Conservation (phyloP, 37 sponge, comb jelly and placozoan genomes). For the Chondrilla cf. caribensis region DNA sequence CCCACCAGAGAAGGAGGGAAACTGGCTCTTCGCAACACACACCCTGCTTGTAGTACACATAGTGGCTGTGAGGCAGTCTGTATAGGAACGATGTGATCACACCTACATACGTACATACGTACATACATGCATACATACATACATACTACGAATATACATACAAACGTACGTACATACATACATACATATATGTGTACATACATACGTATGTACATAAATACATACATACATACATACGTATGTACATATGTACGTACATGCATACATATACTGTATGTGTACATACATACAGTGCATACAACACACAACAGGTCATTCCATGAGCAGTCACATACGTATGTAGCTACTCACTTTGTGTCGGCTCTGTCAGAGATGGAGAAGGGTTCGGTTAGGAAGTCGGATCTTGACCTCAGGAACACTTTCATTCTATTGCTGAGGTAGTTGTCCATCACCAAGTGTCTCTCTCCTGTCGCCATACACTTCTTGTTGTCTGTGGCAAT, state of each 20-base stretch:
- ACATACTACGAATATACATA: background rate
- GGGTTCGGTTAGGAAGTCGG: conserved; percentile 20
- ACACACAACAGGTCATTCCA: background rate
- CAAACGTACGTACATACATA: background rate
- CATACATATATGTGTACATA: background rate
- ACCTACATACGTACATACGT: background rate
- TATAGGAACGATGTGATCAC: background rate
- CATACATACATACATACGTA: background rate
- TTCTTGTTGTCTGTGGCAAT: background rate
- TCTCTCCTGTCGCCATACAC: conserved; percentile 33
- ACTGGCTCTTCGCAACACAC: background rate
- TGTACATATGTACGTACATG: background rate
- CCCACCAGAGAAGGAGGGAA: conserved; percentile 56
- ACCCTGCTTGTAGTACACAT: conserved; percentile 39
- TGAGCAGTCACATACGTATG: too few relatives aligned
- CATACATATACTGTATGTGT: background rate
- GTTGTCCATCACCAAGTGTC: conserved; percentile 25
- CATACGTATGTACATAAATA: background rate
- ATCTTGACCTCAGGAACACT: conserved; percentile 15
- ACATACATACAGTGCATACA: background rate
- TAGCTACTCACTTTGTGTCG: background rate
- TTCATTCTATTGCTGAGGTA: conserved; percentile 47
- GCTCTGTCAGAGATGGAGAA: background rate
- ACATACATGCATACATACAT: too few relatives aligned
- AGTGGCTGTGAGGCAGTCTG: conserved; percentile 44